phyloP scores from a whole-genome alignment of 1,140 invertebrate genomes.

The Hirudo medicinalis region DNA sequence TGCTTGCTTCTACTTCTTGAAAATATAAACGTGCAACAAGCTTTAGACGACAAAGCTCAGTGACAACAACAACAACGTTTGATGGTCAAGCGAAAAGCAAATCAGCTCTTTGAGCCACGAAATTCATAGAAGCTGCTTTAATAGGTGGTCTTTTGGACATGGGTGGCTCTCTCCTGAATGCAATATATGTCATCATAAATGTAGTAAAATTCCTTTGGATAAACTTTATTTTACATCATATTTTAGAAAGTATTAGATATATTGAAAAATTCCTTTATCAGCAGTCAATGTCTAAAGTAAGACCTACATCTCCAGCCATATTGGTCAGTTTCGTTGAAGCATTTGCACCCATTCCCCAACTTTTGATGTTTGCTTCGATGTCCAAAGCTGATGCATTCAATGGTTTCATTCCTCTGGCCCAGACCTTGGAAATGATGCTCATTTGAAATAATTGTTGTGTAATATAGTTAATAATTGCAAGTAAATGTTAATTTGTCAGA shows the following conservation, averaged over 20 bases:
- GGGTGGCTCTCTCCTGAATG: slow-evolving; percentile 34
- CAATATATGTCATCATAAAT: too few relatives aligned
- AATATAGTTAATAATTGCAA: not conserved
- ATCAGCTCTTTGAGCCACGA: too few relatives aligned
- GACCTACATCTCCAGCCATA: slow-evolving; percentile 35
- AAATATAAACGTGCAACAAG: too few relatives aligned
- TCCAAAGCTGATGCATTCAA: slow-evolving; percentile 15
- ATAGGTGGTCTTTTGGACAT: slow-evolving; percentile 38
- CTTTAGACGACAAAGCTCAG: not conserved
- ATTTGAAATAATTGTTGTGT: not conserved
- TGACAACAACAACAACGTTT: too few relatives aligned
- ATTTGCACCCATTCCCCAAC: slow-evolving; percentile 39
- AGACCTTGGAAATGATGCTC: slow-evolving; percentile 10
- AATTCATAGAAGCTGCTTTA: not conserved
- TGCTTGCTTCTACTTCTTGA: too few relatives aligned
- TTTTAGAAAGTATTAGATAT: not conserved
- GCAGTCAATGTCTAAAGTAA: not conserved
- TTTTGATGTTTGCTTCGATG: slow-evolving; percentile 19
- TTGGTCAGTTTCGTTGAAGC: slow-evolving; percentile 38
- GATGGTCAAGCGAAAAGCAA: too few relatives aligned
- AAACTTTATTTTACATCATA: not conserved
- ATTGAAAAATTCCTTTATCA: not conserved
- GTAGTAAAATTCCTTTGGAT: not conserved
- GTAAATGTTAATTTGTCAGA: not conserved
- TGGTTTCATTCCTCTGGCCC: slow-evolving; percentile 21